phyloP scores from a whole-genome alignment of 1,140 invertebrate genomes.

The Solen grandis region DNA sequence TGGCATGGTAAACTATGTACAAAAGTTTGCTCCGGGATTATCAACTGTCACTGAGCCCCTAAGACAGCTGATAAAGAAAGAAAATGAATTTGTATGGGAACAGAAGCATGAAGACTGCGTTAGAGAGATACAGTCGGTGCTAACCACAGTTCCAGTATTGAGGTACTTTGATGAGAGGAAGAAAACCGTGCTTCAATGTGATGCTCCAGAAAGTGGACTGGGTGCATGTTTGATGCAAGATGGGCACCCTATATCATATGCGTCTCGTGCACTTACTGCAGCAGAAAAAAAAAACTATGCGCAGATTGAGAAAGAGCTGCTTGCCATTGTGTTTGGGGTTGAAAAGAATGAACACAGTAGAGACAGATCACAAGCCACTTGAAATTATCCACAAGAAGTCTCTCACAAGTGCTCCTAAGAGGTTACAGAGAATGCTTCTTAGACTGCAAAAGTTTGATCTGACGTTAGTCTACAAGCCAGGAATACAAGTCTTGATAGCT shows the following conservation, averaged over 20 bases:
- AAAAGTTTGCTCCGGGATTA: conserved; percentile 56
- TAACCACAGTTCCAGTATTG: too few relatives aligned
- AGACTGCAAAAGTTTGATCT: conserved; percentile 79
- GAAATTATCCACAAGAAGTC: conserved; percentile 7
- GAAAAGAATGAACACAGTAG: conserved; percentile 5
- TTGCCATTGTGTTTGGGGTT: conserved; percentile 53
- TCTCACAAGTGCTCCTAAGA: conserved; percentile 63
- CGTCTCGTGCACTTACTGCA: conserved; percentile 72
- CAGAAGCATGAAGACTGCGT: too few relatives aligned
- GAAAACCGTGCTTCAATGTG: neutral
- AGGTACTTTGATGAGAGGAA: too few relatives aligned
- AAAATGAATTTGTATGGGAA: too few relatives aligned
- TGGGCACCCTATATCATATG: conserved; percentile 75
- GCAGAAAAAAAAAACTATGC: conserved; percentile 67
- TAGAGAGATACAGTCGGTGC: too few relatives aligned
- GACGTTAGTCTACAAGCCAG: conserved; percentile 74
- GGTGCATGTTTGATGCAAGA: conserved; percentile 58
- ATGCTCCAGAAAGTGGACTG: neutral
- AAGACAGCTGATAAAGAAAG: conserved; percentile 24
- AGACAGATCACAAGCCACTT: conserved; percentile 27
- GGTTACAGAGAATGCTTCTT: conserved; percentile 71
- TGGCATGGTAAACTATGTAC: conserved; percentile 64
- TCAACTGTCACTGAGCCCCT: conserved; percentile 17
- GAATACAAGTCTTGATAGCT: conserved; percentile 79
- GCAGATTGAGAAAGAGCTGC: conserved; percentile 59